Base-by-base conservation (phyloP, 2,888 invertebrate species). In the Agriopis aurantiaria region DNA sequence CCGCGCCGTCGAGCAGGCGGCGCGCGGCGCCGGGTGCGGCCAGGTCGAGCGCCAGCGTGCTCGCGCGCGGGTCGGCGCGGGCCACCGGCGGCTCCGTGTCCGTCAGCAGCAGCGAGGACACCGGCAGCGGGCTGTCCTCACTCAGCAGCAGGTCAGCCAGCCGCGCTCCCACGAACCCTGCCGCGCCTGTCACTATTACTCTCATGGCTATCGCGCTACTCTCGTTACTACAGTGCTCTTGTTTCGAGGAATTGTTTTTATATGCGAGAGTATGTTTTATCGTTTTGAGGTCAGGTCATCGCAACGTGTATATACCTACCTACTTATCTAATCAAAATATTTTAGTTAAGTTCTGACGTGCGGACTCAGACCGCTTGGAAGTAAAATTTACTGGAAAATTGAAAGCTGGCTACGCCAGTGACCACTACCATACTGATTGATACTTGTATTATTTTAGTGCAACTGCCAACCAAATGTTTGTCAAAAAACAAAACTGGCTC, bases 181-280 rank as follows among this genome's bases (percentile, higher is more conserved):
- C 87, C 10, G 90, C 91, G 23, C 91, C 91, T 5, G 91, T 91
- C n/a, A 91, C 81, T 9, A 89, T 82, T 4, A 91, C 82, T 69
- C 85, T 87, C 91, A 91, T 91, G 65, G 14, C n/a, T 23, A 12
- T 40, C 14, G 33, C 58, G 46, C 10, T 46, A n/a, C 7, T 41
- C 1, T 43, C 33, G 43, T 17, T n/a, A n/a, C 3, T n/a, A 17
- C 51, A 3, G 9, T 55, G 55, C 17, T 41, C 7, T 40, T 33
- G 8, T 9, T 33, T 33, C 3, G 12, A 40, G 33, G 12, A 7
- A 53, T 12, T 12, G 53, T 11, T 53, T 53, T 53, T 53, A 53
- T 53, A 12, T 40, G 48, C 12, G 48, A 48, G 33, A 33, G 33
- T 33, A 33, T 33, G 33, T 3, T 33, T 33, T 33, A 33, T 33